These are phyloP conservation scores for Eupithecia insigniata DNA, from an alignment of 2,888 invertebrate genomes.

Conservation along the genomic window DNA sequence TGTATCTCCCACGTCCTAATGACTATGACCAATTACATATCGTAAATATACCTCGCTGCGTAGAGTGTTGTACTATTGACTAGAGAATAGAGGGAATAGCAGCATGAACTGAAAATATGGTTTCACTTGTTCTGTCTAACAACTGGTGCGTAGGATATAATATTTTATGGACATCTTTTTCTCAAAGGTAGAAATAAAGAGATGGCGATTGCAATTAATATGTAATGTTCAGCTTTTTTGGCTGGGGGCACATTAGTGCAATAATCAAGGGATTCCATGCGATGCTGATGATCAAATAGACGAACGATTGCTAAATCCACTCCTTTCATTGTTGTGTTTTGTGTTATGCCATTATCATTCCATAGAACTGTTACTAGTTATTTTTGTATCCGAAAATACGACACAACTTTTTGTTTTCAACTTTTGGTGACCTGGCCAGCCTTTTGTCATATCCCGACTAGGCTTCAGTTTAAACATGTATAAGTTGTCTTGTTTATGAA, in stretches of 20 bases:
- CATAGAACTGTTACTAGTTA: too few relatives aligned
- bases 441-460: neutral
- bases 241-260: neutral
- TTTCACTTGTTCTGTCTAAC: neutral
- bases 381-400: too few relatives aligned
- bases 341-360: neutral
- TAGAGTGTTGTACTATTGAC: neutral
- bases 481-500: neutral
- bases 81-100: neutral
- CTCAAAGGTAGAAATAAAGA: neutral
- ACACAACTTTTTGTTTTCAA: neutral
- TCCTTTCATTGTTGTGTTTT: neutral
- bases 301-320: neutral
- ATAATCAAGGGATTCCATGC: neutral
- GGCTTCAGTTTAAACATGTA: neutral
- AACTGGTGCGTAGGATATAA: neutral
- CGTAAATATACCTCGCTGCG: constrained; percentile 30
- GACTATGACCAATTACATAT: constrained; percentile 39
- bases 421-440: neutral
- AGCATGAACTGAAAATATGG: neutral
- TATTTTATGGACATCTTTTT: neutral
- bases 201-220: neutral
- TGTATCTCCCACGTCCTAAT: constrained; percentile 33
- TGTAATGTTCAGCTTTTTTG: neutral
- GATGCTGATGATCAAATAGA: neutral